phyloP scores from a whole-genome alignment of 1,140 invertebrate genomes.

The Eumaeus atala region DNA sequence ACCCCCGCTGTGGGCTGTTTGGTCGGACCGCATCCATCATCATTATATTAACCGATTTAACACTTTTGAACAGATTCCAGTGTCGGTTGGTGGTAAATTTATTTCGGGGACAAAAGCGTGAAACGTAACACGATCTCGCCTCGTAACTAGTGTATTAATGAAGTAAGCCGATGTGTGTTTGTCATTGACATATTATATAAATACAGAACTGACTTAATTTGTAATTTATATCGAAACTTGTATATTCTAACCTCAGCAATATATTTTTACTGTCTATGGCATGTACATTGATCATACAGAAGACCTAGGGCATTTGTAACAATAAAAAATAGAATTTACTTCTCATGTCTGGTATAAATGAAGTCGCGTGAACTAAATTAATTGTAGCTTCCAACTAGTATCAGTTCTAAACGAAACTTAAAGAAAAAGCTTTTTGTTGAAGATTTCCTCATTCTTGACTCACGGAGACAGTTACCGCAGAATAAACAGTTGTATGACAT shows the following conservation, averaged over 20 bases:
- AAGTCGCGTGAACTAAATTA: too few species aligned
- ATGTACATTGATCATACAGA: conserved; percentile 33
- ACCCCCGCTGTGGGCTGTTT: conserved; percentile 72
- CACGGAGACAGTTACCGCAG: too few species aligned
- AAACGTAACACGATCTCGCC: conserved; percentile 28
- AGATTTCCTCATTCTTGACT: too few species aligned
- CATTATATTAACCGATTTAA: conserved; percentile 75
- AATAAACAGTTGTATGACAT: too few species aligned
- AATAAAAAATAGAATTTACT: too few species aligned
- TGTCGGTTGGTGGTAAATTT: conserved; percentile 57
- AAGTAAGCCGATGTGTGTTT: not conserved
- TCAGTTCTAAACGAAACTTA: too few species aligned
- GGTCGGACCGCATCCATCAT: conserved; percentile 70
- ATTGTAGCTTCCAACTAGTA: too few species aligned
- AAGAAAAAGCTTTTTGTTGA: too few species aligned
- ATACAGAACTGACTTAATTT: conserved; percentile 32
- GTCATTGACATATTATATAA: conserved; percentile 4
- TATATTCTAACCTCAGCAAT: conserved; percentile 38
- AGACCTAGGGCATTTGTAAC: too few species aligned
- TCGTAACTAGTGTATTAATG: not conserved
- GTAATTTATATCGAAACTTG: conserved; percentile 32
- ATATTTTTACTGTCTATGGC: conserved; percentile 40
- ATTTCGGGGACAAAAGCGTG: conserved; percentile 55
- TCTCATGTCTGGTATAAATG: too few species aligned
- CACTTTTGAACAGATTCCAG: conserved; percentile 71